Evolutionary conservation across 2,888 invertebrate species (phyloP).

Genomic region (Didymodactylos carnosus): DNA sequence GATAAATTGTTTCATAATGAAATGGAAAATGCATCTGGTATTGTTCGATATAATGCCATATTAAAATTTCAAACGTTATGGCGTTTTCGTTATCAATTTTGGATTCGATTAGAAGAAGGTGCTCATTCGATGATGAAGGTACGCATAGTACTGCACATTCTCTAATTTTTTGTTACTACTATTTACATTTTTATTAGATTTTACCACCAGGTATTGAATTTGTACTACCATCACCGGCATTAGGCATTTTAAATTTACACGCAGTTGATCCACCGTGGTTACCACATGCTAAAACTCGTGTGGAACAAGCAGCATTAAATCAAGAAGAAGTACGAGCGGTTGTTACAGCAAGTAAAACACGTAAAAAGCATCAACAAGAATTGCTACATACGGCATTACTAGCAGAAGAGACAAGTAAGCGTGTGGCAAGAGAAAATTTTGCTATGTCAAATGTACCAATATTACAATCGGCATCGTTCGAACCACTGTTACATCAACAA

Average conservation of each 20-base stretch:
- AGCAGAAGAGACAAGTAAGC: conserved; percentile 80
- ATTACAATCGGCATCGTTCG: conserved; percentile 63
- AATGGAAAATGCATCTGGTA: not conserved
- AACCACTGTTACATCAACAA: conserved; percentile 66
- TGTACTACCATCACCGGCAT: conserved; percentile 90
- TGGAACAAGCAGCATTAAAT: conserved; percentile 91
- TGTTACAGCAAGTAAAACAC: conserved; percentile 91
- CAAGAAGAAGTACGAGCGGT: conserved; percentile 70
- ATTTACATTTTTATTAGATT: conserved; percentile 34
- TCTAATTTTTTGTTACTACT: not conserved
- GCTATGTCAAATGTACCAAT: conserved; percentile 64
- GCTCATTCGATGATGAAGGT: conserved; percentile 82
- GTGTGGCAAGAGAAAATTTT: conserved; percentile 81
- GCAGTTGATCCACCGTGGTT: conserved; percentile 98
- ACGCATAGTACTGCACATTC: not conserved
- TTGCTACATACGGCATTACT: conserved; percentile 79
- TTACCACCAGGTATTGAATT: conserved; percentile 98
- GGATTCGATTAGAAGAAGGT: conserved; percentile 97
- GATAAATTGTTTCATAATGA: conserved; percentile 3
- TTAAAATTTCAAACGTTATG: conserved; percentile 70
- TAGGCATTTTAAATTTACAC: conserved; percentile 59
- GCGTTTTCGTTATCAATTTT: conserved; percentile 89
- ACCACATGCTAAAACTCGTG: conserved; percentile 88
- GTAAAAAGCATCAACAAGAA: conserved; percentile 96
- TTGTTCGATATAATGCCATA: not conserved